Evolutionary conservation across 2,797 vertebrate species (phyloP), one percentile per base, ranked within the genome.

Genomic region (Podarcis siculus): DNA sequence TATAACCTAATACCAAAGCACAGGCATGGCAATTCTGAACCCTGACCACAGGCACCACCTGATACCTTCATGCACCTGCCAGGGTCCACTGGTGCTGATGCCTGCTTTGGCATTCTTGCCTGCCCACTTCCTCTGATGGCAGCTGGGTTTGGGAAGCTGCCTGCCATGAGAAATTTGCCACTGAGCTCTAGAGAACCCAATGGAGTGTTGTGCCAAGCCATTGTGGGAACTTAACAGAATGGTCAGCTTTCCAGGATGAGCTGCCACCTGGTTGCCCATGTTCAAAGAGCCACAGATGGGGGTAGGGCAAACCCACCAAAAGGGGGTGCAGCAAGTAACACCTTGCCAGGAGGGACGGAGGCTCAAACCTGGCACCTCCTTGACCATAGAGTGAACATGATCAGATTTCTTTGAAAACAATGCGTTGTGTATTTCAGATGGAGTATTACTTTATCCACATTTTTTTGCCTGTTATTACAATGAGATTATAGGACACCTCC

Each of bases 381-480:
- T 58, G 58, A 19, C 61, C 61, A 64, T 7, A 64, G 19, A 75
- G 32, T 8, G 27, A 45, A n/a, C 15, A 17, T 55, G 3, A 79
- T 30, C 15, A n/a, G 42, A 58, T 2, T 55, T 79, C 77, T 55
- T 3, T 32, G 9, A 58, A 79, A 27, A 79, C 30, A 67, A 78
- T 8, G 45, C 5, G 6, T 49, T 82, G 37, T 21, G 10, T 27
- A 45, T 30, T 82, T 82, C 27, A 69, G 64, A 4, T 64, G 67
- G 67, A 27, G 2, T 67, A n/a, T 69, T 71, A 79, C 5, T 1
- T 21, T 71, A 86, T 45, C 23, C 76, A 83, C 35, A 81, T 90
- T 90, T 89, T 83, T 55, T 61, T 85, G 32, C 69, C 92, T 89
- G 91, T 69, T 79, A 82, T 32, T 45, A 35, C 45, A 15, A 85